Evolutionary conservation across 2,888 invertebrate species (phyloP).

Genomic region (Tanypteryx hageni): DNA sequence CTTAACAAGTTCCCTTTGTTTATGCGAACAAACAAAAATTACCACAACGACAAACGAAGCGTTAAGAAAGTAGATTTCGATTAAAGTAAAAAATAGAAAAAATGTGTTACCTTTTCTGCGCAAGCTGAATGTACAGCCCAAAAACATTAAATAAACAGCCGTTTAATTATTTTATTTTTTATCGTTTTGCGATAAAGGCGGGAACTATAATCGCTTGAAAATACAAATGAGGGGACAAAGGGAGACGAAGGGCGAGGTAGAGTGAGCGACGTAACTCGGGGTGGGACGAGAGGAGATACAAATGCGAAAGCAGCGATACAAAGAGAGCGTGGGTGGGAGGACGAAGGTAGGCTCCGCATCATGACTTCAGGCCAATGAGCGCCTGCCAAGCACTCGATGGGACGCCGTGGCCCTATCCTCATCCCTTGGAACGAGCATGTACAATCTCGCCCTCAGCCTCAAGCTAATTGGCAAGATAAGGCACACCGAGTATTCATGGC

Average conservation of each 20-base stretch:
- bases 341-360: background rate
- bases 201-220: background rate
- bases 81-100: no score
- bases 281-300: background rate
- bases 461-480: conserved; percentile 58
- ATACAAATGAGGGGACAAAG: background rate
- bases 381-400: background rate
- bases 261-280: background rate
- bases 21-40: no score
- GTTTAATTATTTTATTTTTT: no score
- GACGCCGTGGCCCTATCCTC: no score
- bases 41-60: no score
- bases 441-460: conserved; percentile 54
- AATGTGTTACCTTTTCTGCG: no score
- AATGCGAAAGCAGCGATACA: background rate
- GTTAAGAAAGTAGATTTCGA: no score
- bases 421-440: conserved; percentile 25
- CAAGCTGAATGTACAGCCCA: no score
- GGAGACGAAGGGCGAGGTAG: background rate
- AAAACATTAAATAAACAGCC: no score
- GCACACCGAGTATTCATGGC: conserved; percentile 55
- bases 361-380: conserved; percentile 1
- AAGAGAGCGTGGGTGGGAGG: conserved; percentile 22
- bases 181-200: background rate
- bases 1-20: no score